phyloP scores from a whole-genome alignment of 2,888 invertebrate genomes.

The Melanophora roralis region DNA sequence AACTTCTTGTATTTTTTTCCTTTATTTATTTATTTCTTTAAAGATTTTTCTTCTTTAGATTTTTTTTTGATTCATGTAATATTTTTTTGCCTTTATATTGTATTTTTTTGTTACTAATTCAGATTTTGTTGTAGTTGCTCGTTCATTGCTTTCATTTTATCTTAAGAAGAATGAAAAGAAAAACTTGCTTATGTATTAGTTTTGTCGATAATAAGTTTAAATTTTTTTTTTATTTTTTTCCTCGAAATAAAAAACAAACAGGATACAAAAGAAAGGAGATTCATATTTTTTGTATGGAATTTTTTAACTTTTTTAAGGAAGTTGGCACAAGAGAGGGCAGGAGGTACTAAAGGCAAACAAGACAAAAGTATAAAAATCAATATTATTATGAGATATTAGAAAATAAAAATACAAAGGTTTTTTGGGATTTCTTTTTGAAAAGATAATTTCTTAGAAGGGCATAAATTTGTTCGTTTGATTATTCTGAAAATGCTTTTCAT shows the following conservation, averaged over 20 bases:
- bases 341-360: neutral
- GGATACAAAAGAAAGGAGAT: conserved; percentile 13
- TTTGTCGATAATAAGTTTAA: conserved; percentile 65
- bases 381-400: conserved; percentile 51
- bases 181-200: conserved; percentile 63
- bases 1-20: conserved; percentile 28
- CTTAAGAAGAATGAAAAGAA: conserved; percentile 20
- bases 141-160: conserved; percentile 32
- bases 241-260: neutral
- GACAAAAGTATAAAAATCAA: conserved; percentile 49
- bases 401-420: conserved; percentile 51
- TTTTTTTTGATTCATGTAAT: neutral
- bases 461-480: neutral
- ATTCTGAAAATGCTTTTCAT: conserved; percentile 11
- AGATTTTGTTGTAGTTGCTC: conserved; percentile 10
- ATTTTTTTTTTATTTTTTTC: conserved; percentile 44
- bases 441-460: neutral
- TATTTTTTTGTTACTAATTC: conserved; percentile 43
- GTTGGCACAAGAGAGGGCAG: neutral
- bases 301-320: neutral
- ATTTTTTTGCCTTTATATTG: conserved; percentile 22
- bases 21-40: conserved; percentile 39
- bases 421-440: conserved; percentile 6
- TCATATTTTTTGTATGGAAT: conserved; percentile 25
- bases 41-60: conserved; percentile 19